Evolutionary conservation across 2,888 invertebrate species (phyloP).

Genomic region (Xestia xanthographa): DNA sequence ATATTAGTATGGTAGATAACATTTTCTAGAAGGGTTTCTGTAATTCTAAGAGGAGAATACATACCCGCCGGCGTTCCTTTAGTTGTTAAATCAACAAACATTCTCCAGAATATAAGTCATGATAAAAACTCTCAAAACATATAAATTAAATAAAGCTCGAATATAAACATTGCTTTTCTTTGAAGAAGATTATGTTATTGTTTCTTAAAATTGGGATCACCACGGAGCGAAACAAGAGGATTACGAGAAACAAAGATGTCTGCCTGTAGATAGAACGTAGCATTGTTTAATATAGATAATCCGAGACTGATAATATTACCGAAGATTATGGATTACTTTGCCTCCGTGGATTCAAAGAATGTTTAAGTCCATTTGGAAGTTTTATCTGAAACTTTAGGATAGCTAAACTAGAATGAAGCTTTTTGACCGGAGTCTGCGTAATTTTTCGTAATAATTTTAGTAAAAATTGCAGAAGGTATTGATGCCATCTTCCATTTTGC

Average conservation of each 20-base stretch:
- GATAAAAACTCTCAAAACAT: conserved; percentile 29
- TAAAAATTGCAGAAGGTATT: not conserved
- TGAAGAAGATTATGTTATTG: conserved; percentile 33
- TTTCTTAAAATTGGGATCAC: conserved; percentile 43
- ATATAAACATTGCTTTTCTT: conserved; percentile 25
- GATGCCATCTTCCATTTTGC: not conserved
- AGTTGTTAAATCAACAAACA: conserved; percentile 24
- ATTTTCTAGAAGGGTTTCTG: conserved; percentile 17
- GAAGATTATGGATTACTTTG: conserved; percentile 23
- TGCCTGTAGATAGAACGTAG: conserved; percentile 23
- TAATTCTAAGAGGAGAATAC: not conserved
- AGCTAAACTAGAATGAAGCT: not conserved
- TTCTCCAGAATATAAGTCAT: conserved; percentile 12
- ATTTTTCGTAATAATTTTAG: not conserved
- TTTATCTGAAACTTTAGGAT: not conserved
- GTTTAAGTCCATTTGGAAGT: not conserved
- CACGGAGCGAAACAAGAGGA: conserved; percentile 35
- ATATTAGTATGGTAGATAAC: conserved; percentile 6
- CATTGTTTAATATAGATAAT: conserved; percentile 24
- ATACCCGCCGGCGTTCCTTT: not conserved
- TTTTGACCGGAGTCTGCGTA: not conserved
- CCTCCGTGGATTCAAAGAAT: conserved; percentile 15
- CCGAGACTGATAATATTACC: not conserved
- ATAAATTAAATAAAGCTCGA: conserved; percentile 36
- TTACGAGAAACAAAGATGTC: conserved; percentile 48